A percentile compares a stretch with the other conserved stretches of the same genome.
Conservation (phyloP, 2,888 invertebrate species). For the Cantharis rustica region DNA sequence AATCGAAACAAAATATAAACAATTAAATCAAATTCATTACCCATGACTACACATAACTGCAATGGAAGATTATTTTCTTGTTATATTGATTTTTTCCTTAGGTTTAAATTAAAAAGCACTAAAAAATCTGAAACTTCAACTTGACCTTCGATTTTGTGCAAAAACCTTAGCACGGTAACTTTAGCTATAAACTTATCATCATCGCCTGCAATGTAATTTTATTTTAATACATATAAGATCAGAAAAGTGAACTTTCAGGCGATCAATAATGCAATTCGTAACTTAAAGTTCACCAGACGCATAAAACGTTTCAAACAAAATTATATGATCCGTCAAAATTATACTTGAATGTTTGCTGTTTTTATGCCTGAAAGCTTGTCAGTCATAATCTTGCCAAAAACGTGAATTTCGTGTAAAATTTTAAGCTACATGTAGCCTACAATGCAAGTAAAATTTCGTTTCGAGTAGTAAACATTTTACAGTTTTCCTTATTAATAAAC, state of each 20-base stretch:
- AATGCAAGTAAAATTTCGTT: too few species aligned
- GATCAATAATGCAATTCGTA: neutral
- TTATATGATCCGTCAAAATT: neutral
- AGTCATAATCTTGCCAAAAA: neutral
- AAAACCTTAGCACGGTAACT: too few species aligned
- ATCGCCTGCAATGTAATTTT: too few species aligned
- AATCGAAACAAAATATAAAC: too few species aligned
- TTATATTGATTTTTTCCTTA: too few species aligned
- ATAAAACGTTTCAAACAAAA: neutral
- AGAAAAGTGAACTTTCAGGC: neutral
- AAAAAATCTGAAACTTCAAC: too few species aligned
- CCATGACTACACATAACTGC: too few species aligned
- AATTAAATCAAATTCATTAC: too few species aligned
- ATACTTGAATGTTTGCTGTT: neutral
- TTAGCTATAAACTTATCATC: too few species aligned
- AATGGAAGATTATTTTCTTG: too few species aligned
- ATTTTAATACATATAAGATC: too few species aligned
- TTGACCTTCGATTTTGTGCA: neutral
- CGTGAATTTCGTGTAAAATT: neutral
- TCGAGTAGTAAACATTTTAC: neutral
- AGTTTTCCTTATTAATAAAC: neutral
- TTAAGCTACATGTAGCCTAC: neutral
- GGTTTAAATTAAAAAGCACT: too few species aligned
- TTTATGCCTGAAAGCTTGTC: neutral
- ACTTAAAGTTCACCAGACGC: neutral